phyloP scores from a whole-genome alignment of 2,797 vertebrate genomes.

The Catharus ustulatus region DNA sequence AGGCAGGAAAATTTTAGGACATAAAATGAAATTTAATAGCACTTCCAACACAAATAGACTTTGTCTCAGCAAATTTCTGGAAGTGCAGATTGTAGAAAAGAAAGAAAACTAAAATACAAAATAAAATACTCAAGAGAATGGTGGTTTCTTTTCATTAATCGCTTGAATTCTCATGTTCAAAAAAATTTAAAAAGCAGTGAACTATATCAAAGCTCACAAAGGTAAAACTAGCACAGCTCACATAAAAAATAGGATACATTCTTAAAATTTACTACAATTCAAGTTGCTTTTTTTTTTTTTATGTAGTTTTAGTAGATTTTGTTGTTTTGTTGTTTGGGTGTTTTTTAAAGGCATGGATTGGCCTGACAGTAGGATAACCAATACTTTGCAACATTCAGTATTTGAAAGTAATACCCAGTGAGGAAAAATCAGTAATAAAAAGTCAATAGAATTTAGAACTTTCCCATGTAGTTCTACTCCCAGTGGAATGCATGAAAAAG shows the following conservation, averaged over 20 bases:
- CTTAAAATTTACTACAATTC: neutral
- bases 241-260: neutral
- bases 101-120: neutral
- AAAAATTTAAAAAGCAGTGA: neutral
- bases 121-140: neutral
- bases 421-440: neutral
- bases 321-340: rapidly evolving
- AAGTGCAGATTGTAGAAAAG: neutral
- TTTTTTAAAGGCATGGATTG: neutral
- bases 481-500: neutral
- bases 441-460: neutral
- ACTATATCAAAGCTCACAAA: neutral
- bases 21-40: neutral
- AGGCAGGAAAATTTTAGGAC: neutral
- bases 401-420: neutral
- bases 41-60: neutral
- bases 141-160: neutral
- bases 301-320: neutral
- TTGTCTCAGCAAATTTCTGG: neutral
- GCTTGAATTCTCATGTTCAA: neutral
- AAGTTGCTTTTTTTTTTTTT: neutral
- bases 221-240: neutral
- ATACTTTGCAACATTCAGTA: neutral
- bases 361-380: neutral
- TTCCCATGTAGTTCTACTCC: neutral